A percentile compares a stretch with the other conserved stretches of the same genome.
phyloP scores from a whole-genome alignment of 2,888 invertebrate species.

The Agrochola litura region DNA sequence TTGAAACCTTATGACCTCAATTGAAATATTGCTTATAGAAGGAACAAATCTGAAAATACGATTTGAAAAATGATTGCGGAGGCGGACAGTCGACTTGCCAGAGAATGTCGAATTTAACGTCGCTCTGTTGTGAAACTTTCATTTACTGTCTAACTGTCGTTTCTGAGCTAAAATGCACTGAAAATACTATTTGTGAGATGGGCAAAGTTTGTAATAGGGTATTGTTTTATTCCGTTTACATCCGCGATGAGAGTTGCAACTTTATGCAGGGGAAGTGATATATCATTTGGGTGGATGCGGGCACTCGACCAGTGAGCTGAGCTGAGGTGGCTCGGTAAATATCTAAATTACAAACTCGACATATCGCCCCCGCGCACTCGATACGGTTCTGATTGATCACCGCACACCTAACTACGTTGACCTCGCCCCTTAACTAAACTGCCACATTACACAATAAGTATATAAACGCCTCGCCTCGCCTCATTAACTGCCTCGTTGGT shows the following conservation, averaged over 20 bases:
- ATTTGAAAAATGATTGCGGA: slow-evolving; percentile 76
- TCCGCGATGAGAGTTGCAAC: slow-evolving; percentile 62
- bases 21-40: slow-evolving; percentile 78
- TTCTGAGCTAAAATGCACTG: slow-evolving; percentile 68
- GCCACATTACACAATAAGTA: slow-evolving; percentile 43
- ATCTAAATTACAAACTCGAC: slow-evolving; percentile 75
- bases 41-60: slow-evolving; percentile 73
- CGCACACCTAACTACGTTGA: slow-evolving; percentile 62
- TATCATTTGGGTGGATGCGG: slow-evolving; percentile 65
- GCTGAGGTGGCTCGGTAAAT: slow-evolving; percentile 61
- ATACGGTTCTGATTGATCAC: slow-evolving; percentile 78
- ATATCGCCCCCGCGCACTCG: slow-evolving; percentile 68
- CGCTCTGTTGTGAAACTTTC: slow-evolving; percentile 64
- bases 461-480: not conserved
- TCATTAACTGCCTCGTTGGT: no score
- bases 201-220: slow-evolving; percentile 67
- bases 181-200: slow-evolving; percentile 70
- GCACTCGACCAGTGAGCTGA: slow-evolving; percentile 40
- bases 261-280: slow-evolving; percentile 68
- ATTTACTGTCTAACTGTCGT: slow-evolving; percentile 68
- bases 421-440: slow-evolving; percentile 42
- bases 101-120: slow-evolving; percentile 72
- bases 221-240: slow-evolving; percentile 68
- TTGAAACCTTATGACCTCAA: slow-evolving; percentile 77
- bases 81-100: slow-evolving; percentile 67